Conservation (phyloP, 53 echinoderm and acorn worm species). For the Stichopus horrens region DNA sequence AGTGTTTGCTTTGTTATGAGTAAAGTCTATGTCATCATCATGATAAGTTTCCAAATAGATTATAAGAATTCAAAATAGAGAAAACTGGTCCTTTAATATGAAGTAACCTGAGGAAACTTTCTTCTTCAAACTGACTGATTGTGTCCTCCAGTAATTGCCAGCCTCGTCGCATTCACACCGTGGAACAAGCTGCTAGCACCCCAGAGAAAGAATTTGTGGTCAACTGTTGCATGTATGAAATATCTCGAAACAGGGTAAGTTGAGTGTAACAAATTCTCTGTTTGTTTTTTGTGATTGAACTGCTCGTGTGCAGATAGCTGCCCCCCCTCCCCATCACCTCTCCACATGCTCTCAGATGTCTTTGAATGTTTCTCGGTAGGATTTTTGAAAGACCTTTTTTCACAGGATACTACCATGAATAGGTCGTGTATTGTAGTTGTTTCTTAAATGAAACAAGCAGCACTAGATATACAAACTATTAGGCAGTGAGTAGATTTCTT, state of each 20-base stretch:
- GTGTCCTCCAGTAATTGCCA: constrained; percentile 54
- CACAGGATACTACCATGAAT: no score
- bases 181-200: constrained; percentile 67
- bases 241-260: constrained; percentile 84
- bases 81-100: not conserved
- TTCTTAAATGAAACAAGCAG: no score
- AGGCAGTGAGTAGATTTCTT: no score
- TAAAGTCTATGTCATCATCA: not conserved
- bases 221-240: constrained; percentile 93
- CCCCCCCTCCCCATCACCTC: no score
- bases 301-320: no score
- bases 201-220: constrained; percentile 62
- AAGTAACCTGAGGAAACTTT: not conserved
- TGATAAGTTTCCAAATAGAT: not conserved
- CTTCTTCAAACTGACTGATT: not conserved
- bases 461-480: no score
- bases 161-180: constrained; percentile 86
- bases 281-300: no score
- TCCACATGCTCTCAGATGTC: not conserved
- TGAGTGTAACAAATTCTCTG: no score
- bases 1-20: not conserved
- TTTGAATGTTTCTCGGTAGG: not conserved
- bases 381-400: no score
- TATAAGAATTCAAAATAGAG: no score
- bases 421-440: no score